A percentile compares a stretch with the other conserved stretches of the same genome.
Evolutionary conservation across 1,140 invertebrate genomes (phyloP).

Genomic region (Cydia pomonella): DNA sequence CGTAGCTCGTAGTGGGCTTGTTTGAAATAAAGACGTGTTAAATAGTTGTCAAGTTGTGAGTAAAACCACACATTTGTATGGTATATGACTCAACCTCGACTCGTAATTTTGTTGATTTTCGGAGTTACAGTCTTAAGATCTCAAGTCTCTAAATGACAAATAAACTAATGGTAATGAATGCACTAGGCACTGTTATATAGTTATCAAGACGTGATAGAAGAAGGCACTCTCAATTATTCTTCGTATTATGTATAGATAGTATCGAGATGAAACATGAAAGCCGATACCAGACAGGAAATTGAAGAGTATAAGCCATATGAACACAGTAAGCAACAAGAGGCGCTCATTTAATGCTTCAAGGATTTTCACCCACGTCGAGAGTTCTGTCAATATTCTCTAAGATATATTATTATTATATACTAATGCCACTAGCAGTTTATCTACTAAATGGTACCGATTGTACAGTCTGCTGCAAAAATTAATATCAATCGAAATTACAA

Average conservation of each 20-base stretch:
- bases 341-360: not conserved
- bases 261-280: not conserved
- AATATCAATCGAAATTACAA: too few species aligned
- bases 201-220: too few species aligned
- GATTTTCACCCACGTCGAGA: not conserved
- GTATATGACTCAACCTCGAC: not conserved
- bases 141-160: too few species aligned
- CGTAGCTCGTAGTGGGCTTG: not conserved
- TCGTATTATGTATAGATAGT: not conserved
- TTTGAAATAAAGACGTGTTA: not conserved
- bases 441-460: not conserved
- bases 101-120: not conserved
- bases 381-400: not conserved
- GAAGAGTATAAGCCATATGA: not conserved
- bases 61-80: not conserved
- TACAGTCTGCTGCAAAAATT: too few species aligned
- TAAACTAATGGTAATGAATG: too few species aligned
- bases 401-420: not conserved
- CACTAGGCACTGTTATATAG: too few species aligned
- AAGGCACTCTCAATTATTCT: too few species aligned
- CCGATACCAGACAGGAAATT: conserved; percentile 6
- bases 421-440: not conserved
- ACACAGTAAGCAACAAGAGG: not conserved
- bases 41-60: conserved; percentile 8
- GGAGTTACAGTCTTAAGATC: not conserved